These are phyloP conservation scores for Microplitis deprimator DNA, from an alignment of 2,888 invertebrate species.

Conservation along the genomic window DNA sequence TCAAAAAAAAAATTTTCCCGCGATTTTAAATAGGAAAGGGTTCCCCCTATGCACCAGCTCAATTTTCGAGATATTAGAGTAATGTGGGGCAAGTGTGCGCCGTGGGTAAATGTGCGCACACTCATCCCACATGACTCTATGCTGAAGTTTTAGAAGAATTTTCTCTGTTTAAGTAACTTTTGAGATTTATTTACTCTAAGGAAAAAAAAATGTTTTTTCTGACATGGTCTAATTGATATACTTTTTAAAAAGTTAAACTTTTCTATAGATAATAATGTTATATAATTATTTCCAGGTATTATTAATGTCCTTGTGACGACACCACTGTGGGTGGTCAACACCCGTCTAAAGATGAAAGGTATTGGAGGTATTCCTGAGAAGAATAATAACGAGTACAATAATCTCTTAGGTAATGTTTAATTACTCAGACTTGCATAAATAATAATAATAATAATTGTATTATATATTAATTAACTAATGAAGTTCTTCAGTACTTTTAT, in stretches of 20 bases:
- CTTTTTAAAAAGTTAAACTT: too few species aligned
- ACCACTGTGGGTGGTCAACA: conserved; percentile 94
- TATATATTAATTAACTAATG: neutral
- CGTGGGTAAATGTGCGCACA: too few species aligned
- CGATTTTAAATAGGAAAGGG: too few species aligned
- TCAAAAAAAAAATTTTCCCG: too few species aligned
- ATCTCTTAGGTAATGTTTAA: conserved; percentile 60
- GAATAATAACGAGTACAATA: conserved; percentile 59
- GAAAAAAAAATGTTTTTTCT: neutral
- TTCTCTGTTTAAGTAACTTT: too few species aligned
- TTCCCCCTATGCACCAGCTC: too few species aligned
- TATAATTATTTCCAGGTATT: conserved; percentile 71
- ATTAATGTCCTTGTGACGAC: conserved; percentile 89
- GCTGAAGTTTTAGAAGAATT: too few species aligned
- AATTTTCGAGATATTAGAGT: too few species aligned
- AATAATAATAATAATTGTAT: conserved; percentile 27
- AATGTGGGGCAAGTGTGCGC: too few species aligned
- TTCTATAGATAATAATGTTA: neutral
- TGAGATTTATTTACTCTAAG: neutral
- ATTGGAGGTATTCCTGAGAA: conserved; percentile 62
- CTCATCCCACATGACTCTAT: too few species aligned
- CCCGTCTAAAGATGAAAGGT: conserved; percentile 87
- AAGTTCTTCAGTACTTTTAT: too few species aligned
- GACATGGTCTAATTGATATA: too few species aligned
- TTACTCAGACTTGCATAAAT: neutral